Base-by-base conservation (phyloP, 2,888 invertebrate species). In the Acanthosepion esculentum region DNA sequence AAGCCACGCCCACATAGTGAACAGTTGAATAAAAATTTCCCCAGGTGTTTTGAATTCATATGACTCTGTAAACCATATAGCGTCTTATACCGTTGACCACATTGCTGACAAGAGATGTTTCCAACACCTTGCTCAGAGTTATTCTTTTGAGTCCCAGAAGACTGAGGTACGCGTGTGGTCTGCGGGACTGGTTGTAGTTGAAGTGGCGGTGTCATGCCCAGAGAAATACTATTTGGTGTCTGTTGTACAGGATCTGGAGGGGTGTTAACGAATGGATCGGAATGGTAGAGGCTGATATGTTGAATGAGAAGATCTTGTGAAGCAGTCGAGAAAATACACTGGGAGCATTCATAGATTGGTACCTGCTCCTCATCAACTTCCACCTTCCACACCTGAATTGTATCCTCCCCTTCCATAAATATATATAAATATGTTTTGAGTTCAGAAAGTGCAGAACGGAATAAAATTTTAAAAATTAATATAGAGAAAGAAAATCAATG, bases 31-130 rank as follows among this genome's bases (percentile, higher is more conserved):
- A 92, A 41, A 50, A 92, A 92, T 48, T 92, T 92, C 18, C 92
- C 92, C 29, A 48, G 29, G 29, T 92, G 50, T 50, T 92, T 92
- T 12, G 92, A 92, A 48, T 92, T 92, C 92, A 92, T 92, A 8
- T 92, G 92, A 48, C 92, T 50, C 92, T 92, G 50, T 18, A 92
- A 92, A n/a, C 92, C 92, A 29, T 92, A 92, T 50, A 50, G 92
- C 6, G 50, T 92, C 26, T 50, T 50, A 23, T 92, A 92, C 20
- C 53, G 92, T 48, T 92, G 92, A 15, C 92, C 92, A 29, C 92
- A 92, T 12, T 92, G 92, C 53, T 48, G 92, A 50, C 92, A 92
- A 29, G 92, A 48, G 41, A 92, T 92, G 53, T 92, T 92, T 15
- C 50, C 92, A 48, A 50, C 92, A 7, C 33, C 53, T 0, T 59